Conservation (phyloP, 2,797 vertebrate species). For the Vipera latastei region DNA sequence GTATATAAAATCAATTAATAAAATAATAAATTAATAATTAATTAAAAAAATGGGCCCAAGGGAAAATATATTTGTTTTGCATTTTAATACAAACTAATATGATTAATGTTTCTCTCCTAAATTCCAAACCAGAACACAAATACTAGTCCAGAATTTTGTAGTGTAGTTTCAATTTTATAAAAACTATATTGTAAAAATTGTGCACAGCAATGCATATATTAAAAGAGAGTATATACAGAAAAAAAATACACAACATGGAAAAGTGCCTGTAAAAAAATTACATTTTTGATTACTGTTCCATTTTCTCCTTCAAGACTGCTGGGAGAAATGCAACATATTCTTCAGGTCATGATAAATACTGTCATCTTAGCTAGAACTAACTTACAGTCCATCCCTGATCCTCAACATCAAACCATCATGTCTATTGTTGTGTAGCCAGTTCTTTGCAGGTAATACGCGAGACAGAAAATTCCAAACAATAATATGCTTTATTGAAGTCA, state of each 20-base stretch:
- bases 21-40: no score
- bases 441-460: no score
- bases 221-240: background rate
- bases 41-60: background rate
- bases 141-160: background rate
- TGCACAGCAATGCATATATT: background rate
- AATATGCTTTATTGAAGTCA: no score
- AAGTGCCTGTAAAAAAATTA: background rate
- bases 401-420: background rate
- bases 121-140: background rate
- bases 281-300: background rate
- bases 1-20: no score
- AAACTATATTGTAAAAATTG: background rate
- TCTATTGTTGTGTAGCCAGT: no score
- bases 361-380: background rate
- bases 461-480: no score
- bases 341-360: background rate
- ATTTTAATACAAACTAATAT: background rate
- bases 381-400: background rate
- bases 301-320: background rate
- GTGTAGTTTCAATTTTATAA: background rate
- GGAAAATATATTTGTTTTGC: background rate
- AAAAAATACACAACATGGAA: background rate
- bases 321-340: background rate
- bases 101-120: background rate